Evolutionary conservation across 2,113 vertebrate genomes (phyloP).

Genomic region (Psilopsiagon aymara): DNA sequence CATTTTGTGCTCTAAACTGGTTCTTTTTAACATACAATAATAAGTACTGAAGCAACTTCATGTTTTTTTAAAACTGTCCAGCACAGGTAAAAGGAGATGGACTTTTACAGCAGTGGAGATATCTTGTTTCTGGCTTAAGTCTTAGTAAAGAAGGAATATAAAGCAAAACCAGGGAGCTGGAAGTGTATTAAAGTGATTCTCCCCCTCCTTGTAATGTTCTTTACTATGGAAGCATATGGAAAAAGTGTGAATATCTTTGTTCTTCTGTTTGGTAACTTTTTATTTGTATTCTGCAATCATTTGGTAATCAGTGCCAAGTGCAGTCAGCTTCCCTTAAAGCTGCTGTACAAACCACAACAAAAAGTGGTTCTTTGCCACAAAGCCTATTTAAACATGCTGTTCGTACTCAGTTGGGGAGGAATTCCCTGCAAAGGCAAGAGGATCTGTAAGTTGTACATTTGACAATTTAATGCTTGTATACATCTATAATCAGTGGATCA

Average conservation of each 20-base stretch:
- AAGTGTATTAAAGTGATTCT: not conserved
- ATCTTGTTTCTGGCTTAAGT: not conserved
- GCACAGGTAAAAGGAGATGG: not conserved
- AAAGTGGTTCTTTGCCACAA: not conserved
- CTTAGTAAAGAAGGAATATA: not conserved
- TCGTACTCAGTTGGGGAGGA: not conserved
- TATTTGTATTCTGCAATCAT: not conserved
- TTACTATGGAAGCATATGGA: not conserved
- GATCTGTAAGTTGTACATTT: not conserved
- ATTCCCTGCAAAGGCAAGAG: not conserved
- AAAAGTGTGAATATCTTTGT: not conserved
- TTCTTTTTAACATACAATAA: not conserved
- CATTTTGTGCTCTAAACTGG: not conserved
- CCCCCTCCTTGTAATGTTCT: not conserved
- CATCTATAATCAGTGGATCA: conserved; percentile 29
- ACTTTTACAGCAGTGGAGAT: not conserved
- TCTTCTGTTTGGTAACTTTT: conserved; percentile 11
- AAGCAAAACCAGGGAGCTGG: not conserved
- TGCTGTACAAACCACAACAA: not conserved
- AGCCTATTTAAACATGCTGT: not conserved
- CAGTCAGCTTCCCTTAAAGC: not conserved
- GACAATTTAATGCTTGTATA: conserved; percentile 6
- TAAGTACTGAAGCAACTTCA: not conserved
- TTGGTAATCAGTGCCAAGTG: not conserved
- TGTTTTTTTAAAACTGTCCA: not conserved